Conservation (phyloP, 2,797 vertebrate species). For the Sebastes alutus region DNA sequence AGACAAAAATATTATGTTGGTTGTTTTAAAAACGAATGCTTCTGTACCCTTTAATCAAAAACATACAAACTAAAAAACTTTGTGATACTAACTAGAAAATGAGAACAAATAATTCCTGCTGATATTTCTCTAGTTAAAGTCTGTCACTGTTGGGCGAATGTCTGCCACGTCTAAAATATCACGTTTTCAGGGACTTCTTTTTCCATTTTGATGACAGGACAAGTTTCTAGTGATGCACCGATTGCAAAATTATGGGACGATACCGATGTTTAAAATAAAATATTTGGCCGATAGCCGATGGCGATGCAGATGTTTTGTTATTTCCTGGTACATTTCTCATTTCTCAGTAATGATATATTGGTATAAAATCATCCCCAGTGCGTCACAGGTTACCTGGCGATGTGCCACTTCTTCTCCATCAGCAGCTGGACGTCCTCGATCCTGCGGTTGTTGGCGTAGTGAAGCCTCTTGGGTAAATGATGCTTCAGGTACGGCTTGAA, state of each 20-base stretch:
- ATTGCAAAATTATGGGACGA: too few species aligned
- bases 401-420: conserved; percentile 95
- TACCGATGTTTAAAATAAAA: too few species aligned
- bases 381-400: conserved; percentile 86
- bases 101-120: not conserved
- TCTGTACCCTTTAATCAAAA: not conserved
- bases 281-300: too few species aligned
- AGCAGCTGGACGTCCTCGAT: conserved; percentile 96
- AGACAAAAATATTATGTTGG: not conserved
- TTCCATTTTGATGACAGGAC: too few species aligned
- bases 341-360: not conserved
- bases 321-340: not conserved
- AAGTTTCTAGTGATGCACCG: too few species aligned
- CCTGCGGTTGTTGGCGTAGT: conserved; percentile 95
- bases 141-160: too few species aligned
- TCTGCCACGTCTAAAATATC: too few species aligned
- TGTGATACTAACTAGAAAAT: not conserved
- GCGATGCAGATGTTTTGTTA: too few species aligned
- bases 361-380: fast-evolving
- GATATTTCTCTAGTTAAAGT: too few species aligned
- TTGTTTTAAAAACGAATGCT: not conserved
- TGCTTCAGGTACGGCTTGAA: conserved; percentile 97
- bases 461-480: conserved; percentile 94
- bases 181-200: too few species aligned
- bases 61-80: not conserved